Percentiles rank a stretch among this genome's conserved stretches.
phyloP scores from a whole-genome alignment of 2,113 vertebrate genomes.

The Lutjanus erythropterus region DNA sequence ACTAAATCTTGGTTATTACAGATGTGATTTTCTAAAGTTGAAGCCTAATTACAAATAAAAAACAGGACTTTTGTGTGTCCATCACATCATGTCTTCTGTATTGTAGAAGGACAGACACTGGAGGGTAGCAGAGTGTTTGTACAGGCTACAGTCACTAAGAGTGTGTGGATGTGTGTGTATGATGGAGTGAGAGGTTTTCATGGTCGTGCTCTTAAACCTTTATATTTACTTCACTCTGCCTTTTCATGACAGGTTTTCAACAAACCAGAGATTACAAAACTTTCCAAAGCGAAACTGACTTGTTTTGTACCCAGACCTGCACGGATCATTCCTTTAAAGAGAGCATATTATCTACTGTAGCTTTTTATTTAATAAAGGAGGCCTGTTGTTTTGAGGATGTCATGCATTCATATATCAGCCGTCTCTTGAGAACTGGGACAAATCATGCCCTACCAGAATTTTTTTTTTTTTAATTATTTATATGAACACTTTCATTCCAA shows the following conservation, averaged over 20 bases:
- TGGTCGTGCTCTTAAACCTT: not conserved
- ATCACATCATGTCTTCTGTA: not conserved
- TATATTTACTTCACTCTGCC: not conserved
- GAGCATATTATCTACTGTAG: no score
- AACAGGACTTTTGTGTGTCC: not conserved
- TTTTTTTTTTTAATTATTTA: no score
- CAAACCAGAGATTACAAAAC: not conserved
- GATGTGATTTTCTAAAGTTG: not conserved
- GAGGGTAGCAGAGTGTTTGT: not conserved
- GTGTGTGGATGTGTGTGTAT: not conserved
- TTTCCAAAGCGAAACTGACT: no score
- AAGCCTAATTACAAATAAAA: slow-evolving; percentile 3
- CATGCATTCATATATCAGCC: no score
- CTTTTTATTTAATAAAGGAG: no score
- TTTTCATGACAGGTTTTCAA: not conserved
- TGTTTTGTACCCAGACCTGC: no score
- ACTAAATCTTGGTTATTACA: not conserved
- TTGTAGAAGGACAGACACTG: not conserved
- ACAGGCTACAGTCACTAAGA: not conserved
- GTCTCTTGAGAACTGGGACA: no score
- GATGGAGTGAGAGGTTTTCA: not conserved
- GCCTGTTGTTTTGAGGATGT: no score
- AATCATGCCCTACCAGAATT: no score
- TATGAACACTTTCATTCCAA: no score
- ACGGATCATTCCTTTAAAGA: no score